A percentile compares a stretch with the other conserved stretches of the same genome.
Evolutionary conservation across 2,888 invertebrate genomes (phyloP).

Genomic region (Neoaliturus tenellus): DNA sequence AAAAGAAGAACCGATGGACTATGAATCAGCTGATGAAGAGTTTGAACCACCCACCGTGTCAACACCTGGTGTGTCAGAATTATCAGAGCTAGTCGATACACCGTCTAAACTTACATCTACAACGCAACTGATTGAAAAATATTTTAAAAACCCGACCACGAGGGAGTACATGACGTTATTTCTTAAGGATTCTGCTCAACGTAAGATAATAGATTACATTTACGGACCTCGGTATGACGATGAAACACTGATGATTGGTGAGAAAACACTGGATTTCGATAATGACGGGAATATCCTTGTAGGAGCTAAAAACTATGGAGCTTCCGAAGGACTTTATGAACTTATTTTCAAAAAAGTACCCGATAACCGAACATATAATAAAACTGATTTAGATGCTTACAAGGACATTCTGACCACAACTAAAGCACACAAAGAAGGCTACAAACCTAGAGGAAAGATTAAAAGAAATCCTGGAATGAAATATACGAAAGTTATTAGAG

Average conservation of each 20-base stretch:
- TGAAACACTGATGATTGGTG: not conserved
- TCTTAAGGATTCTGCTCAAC: not conserved
- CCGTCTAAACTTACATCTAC: not conserved
- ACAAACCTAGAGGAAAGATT: not conserved
- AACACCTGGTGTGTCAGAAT: not conserved
- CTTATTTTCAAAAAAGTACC: slow-evolving; percentile 19
- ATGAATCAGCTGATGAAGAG: not conserved
- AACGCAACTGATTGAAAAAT: too few species aligned
- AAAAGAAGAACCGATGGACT: not conserved
- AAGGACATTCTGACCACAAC: not conserved
- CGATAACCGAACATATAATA: not conserved
- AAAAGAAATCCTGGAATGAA: not conserved
- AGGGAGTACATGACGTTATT: not conserved
- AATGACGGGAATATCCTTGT: slow-evolving; percentile 1
- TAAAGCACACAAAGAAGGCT: slow-evolving; percentile 5
- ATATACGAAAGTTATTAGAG: slow-evolving; percentile 8
- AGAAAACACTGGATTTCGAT: not conserved
- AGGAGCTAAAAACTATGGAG: not conserved
- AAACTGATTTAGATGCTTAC: not conserved
- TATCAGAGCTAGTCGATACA: not conserved
- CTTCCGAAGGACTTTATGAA: slow-evolving; percentile 9
- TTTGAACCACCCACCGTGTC: not conserved
- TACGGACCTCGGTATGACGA: not conserved
- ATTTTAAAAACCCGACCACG: not conserved
- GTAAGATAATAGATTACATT: not conserved